Evolutionary conservation across 2,113 vertebrate genomes (phyloP), one percentile per base, ranked within the genome.

Genomic region (Fregata magnificens): DNA sequence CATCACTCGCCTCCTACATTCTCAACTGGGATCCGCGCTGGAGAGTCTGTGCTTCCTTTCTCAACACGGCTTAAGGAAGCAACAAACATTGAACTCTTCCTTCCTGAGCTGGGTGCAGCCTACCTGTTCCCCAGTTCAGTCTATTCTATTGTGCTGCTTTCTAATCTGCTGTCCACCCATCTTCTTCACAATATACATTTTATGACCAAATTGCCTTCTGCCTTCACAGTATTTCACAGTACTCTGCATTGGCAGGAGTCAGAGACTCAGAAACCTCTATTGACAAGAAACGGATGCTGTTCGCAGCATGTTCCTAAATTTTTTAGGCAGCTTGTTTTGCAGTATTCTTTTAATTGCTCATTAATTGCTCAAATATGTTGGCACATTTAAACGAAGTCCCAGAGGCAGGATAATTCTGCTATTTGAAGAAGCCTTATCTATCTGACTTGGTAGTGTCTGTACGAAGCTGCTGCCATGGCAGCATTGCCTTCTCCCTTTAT

Each of bases 1-100:
- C 10, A 53, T 52, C 24, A 34, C 58, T 72, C 5, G 0, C 16
- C 34, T 86, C 42, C 62, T 56, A 15, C 0, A 0, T n/a, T 76
- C 72, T 80, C 38, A 45, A 31, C 44, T 79, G 31, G 44, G 44
- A 40, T 61, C 66, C 63, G 9, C 0, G 2, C 26, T 93, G 77
- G 11, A 72, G 12, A 65, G 29, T 73, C 26, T 69, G 19, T 17
- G 32, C 38, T 81, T 89, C 59, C 25, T 61, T 84, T 84, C 49
- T n/a, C 22, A 86, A 80, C 14, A 34, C 2, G 0, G 34, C 11
- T 34, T 58, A 69, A 70, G 26, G 38, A 74, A 80, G 58, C 34
- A 49, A 40, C 13, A 66, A 66, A 42, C 3, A 2, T 49, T 47
- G 25, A 91, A 56, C 44, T 13, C 18, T 17, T 52, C 47, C 47